These are phyloP conservation scores for Bambusicola thoracicus DNA, from an alignment of 2,113 vertebrate species.

Conservation along the genomic window DNA sequence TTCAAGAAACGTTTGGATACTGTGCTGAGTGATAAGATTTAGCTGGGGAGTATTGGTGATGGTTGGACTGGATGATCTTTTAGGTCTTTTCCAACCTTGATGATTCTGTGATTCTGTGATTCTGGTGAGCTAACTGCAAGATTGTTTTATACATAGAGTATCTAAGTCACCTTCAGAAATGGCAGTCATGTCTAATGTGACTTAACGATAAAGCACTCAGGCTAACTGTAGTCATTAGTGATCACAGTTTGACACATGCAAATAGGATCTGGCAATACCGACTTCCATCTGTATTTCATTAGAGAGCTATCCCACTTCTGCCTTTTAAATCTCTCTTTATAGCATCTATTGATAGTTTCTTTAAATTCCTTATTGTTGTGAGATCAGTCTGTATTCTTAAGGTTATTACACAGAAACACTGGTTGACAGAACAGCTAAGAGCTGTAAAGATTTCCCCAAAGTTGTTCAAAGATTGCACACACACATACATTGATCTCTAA, in stretches of 20 bases:
- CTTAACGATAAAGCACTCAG: neutral
- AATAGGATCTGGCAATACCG: neutral
- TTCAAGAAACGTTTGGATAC: no score
- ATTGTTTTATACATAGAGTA: neutral
- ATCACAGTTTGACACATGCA: neutral
- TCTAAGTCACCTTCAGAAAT: neutral
- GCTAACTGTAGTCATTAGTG: neutral
- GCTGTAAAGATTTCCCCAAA: neutral
- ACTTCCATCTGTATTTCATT: neutral
- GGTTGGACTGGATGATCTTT: no score
- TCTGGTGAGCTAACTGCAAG: neutral
- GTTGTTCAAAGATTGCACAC: neutral
- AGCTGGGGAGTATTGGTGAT: no score
- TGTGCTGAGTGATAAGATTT: no score
- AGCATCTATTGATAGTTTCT: neutral
- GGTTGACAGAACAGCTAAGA: neutral
- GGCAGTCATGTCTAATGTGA: neutral
- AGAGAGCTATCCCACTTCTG: neutral
- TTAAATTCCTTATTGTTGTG: neutral
- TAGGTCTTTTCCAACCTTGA: no score
- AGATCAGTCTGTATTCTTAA: neutral
- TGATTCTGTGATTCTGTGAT: no score
- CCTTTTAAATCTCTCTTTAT: neutral
- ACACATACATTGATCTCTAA: rapidly evolving
- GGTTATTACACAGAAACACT: rapidly evolving